Evolutionary conservation across 2,888 invertebrate species (phyloP).

Genomic region (Pomacea canaliculata): DNA sequence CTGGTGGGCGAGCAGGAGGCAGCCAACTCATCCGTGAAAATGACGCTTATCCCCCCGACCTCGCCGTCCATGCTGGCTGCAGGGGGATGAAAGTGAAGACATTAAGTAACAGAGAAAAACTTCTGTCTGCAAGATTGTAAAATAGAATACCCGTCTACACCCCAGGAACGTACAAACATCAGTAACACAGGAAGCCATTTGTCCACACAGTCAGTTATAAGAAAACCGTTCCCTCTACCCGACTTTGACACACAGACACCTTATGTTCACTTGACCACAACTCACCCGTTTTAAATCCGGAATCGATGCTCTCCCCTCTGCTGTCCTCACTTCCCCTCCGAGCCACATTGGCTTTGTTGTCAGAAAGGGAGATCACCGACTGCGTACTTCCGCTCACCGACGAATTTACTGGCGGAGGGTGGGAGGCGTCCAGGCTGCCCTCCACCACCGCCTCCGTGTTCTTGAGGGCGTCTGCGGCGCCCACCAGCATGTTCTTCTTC

Average conservation of each 20-base stretch:
- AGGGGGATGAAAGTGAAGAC: background rate
- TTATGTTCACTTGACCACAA: background rate
- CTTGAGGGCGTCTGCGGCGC: slow-evolving; percentile 63
- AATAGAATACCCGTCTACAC: too few relatives aligned
- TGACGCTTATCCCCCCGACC: slow-evolving; percentile 45
- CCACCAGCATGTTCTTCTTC: slow-evolving; percentile 54
- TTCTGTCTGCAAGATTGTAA: too few relatives aligned
- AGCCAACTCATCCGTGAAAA: slow-evolving; percentile 44
- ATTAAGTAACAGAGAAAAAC: background rate
- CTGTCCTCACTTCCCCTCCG: slow-evolving; percentile 51
- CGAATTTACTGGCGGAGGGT: background rate
- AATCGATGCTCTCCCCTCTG: slow-evolving; percentile 48
- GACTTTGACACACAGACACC: too few relatives aligned
- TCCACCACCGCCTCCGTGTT: slow-evolving; percentile 26
- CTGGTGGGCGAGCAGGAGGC: background rate
- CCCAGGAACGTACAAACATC: background rate
- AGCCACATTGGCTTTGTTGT: slow-evolving; percentile 25
- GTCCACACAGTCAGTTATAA: too few relatives aligned
- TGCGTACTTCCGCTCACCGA: slow-evolving; percentile 19
- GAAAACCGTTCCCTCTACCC: too few relatives aligned
- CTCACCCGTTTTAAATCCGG: slow-evolving; percentile 42
- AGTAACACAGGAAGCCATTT: too few relatives aligned
- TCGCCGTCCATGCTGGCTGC: slow-evolving; percentile 37
- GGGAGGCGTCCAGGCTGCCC: slow-evolving; percentile 13
- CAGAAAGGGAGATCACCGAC: slow-evolving; percentile 11